Evolutionary conservation across 2,797 vertebrate species (phyloP), one percentile per base, ranked within the genome.

Genomic region (Manis javanica): DNA sequence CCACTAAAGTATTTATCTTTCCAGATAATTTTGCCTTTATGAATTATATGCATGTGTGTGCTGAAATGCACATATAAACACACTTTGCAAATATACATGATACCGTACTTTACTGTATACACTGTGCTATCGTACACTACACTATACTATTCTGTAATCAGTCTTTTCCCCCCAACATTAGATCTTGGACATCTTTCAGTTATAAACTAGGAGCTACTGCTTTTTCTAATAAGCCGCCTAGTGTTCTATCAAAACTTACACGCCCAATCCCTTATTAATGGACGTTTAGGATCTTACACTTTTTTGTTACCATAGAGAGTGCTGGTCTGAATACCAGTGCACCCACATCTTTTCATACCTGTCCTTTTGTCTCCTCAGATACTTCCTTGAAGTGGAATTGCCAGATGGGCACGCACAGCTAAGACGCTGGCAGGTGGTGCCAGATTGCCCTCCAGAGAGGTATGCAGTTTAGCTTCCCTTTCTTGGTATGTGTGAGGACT

Each of bases 381-480:
- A 21, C 81, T 72, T 96, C 49, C n/a, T 26, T 77, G 74, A 34
- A 64, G 49, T 51, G 7, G 66, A 51, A 51, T 46, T 66, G 49
- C 37, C 2, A 2, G 12, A 12, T 10, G 24, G 90, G 21, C 29
- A 3, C 0, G 11, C 23, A 9, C 2, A 19, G 46, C 31, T 26
- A 18, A 9, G 51, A 31, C 23, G 0, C 2, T 7, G n/a, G 85
- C 42, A n/a, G 31, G 1, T 4, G 1, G 57, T 19, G 23, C 9
- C 66, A 9, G 37, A 9, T 13, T 8, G 24, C 66, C n/a, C 46
- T 42, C 12, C 5, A 8, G 64, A 53, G n/a, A n/a, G n/a, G 15
- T 0, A 3, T 7, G 15, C 5, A 3, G 3, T 37, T 7, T 26
- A 21, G 13, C 2, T 1, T 61, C 34, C 3, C 0, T 57, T 71